A percentile compares a stretch with the other conserved stretches of the same genome.
Conservation (phyloP, 2,113 vertebrate genomes). For the Myanophis thanlyinensis region DNA sequence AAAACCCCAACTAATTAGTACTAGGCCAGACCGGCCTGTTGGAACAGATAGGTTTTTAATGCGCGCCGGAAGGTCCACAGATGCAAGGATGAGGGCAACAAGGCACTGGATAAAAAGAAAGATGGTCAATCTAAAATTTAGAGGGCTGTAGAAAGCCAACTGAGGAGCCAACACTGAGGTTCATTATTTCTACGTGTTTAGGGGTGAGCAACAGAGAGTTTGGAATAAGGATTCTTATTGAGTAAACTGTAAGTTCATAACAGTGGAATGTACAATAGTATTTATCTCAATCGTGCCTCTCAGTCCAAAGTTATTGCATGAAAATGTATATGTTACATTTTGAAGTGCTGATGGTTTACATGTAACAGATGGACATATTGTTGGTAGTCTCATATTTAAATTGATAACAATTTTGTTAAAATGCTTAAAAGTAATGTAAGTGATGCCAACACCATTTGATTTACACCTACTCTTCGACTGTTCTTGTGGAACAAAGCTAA, state of each 20-base stretch:
- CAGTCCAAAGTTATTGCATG: not conserved
- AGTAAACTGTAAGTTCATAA: not conserved
- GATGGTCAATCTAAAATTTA: not conserved
- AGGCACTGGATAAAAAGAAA: not conserved
- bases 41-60: no score
- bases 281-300: not conserved
- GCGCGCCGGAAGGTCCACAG: no score
- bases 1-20: no score
- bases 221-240: not conserved
- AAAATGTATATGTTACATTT: not conserved
- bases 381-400: not conserved
- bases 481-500: slow-evolving; percentile 13
- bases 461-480: slow-evolving; percentile 10
- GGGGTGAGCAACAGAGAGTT: not conserved
- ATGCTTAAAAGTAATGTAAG: not conserved
- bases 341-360: not conserved
- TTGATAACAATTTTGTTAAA: slow-evolving; percentile 2
- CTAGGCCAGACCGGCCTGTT: no score
- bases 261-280: not conserved
- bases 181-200: not conserved
- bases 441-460: slow-evolving; percentile 15
- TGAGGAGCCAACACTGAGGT: not conserved
- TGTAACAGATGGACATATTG: slow-evolving; percentile 4
- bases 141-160: not conserved
- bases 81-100: not conserved